A percentile compares a stretch with the other conserved stretches of the same genome.
Conservation (phyloP, 2,113 vertebrate genomes). For the Ophiodon elongatus region DNA sequence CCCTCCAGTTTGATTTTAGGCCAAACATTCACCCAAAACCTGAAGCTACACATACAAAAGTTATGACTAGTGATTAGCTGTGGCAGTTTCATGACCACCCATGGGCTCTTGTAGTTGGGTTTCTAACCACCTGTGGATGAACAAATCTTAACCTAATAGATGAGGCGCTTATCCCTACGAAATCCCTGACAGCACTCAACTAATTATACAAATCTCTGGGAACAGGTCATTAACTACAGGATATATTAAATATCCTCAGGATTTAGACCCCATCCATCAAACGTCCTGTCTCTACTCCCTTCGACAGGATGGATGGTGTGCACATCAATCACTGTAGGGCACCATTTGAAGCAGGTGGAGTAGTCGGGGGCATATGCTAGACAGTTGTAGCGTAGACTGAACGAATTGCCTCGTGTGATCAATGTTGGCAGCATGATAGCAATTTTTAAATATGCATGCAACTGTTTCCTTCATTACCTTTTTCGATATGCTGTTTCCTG, state of each 20-base stretch:
- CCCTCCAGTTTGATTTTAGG: neutral
- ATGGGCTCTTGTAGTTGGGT: constrained; percentile 4
- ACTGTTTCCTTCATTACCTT: constrained; percentile 32
- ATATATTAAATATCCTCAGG: constrained; percentile 64
- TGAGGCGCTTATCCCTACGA: constrained; percentile 35
- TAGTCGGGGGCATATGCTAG: neutral
- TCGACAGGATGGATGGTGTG: constrained; percentile 13
- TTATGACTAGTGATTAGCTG: neutral
- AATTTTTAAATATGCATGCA: constrained; percentile 37
- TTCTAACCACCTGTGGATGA: constrained; percentile 8
- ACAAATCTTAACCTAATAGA: constrained; percentile 34
- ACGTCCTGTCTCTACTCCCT: constrained; percentile 34
- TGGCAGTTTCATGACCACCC: constrained; percentile 8
- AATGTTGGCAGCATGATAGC: constrained; percentile 30
- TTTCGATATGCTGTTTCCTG: constrained; percentile 27
- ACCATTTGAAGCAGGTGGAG: constrained; percentile 9
- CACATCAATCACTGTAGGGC: constrained; percentile 35
- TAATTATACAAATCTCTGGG: constrained; percentile 69
- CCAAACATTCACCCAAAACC: constrained; percentile 11
- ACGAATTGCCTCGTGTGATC: constrained; percentile 18
- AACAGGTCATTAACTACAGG: constrained; percentile 65
- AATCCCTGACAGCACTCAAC: constrained; percentile 49
- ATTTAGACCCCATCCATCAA: constrained; percentile 65
- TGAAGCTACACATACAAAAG: neutral
- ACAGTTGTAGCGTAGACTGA: neutral